Percentiles rank a stretch among this genome's conserved stretches.
These are phyloP conservation scores for Peromyscus nudipes DNA, from an alignment of 2,797 vertebrate genomes.

Conservation along the genomic window DNA sequence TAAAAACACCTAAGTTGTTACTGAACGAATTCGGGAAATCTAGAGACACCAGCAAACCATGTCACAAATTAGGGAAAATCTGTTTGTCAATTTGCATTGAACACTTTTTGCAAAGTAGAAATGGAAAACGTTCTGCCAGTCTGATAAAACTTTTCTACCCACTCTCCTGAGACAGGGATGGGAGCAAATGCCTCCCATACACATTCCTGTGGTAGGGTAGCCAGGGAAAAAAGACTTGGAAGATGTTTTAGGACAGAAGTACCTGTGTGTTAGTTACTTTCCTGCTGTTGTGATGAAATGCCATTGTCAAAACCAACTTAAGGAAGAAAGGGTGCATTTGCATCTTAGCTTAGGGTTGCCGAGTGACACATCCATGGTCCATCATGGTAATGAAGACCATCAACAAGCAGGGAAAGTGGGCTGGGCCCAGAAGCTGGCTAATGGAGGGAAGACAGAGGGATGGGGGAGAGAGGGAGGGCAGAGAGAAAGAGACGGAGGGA, in stretches of 20 bases:
- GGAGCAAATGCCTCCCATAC: too few species aligned
- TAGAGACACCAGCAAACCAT: background rate
- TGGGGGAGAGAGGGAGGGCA: too few species aligned
- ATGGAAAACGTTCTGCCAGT: background rate
- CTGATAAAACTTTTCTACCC: background rate
- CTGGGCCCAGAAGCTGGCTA: background rate
- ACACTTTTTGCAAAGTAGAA: background rate
- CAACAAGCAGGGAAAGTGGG: background rate
- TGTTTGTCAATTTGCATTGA: background rate
- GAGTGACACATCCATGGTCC: background rate
- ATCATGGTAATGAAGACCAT: accelerated
- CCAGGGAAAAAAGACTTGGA: background rate
- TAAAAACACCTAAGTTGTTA: background rate
- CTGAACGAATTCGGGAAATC: background rate
- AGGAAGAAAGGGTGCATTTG: background rate
- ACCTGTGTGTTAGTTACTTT: too few species aligned
- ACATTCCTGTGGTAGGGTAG: background rate
- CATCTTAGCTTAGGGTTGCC: background rate
- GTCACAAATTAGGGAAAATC: background rate
- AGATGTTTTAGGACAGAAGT: background rate
- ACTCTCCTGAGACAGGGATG: too few species aligned
- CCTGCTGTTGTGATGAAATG: background rate
- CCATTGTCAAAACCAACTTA: background rate
- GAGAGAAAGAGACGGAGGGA: background rate
- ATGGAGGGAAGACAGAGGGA: background rate